phyloP scores from a whole-genome alignment of 2,797 vertebrate species.

The Micrastur ruficollis region DNA sequence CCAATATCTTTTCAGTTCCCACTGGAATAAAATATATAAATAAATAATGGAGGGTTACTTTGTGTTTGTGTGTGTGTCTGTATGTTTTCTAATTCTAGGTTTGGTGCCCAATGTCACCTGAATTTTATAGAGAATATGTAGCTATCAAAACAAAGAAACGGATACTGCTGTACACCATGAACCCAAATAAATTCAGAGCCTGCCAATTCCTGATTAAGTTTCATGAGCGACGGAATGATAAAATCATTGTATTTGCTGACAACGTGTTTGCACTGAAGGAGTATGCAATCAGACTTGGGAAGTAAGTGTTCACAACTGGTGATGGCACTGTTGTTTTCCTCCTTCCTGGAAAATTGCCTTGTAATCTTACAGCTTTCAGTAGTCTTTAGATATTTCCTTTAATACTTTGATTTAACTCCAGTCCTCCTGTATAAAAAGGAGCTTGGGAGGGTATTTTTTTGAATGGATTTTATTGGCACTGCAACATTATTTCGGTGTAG shows the following conservation, averaged over 20 bases:
- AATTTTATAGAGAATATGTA: conserved; percentile 97
- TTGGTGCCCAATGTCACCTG: conserved; percentile 98
- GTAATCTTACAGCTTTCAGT: not conserved
- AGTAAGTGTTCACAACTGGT: conserved; percentile 74
- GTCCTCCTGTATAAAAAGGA: not conserved
- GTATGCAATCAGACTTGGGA: conserved; percentile 93
- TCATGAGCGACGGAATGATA: conserved; percentile 97
- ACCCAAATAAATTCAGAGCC: conserved; percentile 97
- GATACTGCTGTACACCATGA: conserved; percentile 97
- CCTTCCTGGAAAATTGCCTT: not conserved
- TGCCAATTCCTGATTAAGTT: conserved; percentile 98
- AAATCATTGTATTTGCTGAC: conserved; percentile 98
- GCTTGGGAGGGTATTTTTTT: not conserved
- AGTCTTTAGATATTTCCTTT: not conserved
- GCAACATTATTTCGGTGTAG: not conserved
- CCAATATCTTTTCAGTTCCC: not conserved
- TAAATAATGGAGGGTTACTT: rapidly evolving
- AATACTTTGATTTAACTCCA: not conserved
- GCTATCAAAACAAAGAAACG: conserved; percentile 97
- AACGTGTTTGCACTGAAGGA: conserved; percentile 98
- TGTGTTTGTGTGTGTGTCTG: not conserved
- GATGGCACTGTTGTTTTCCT: not conserved
- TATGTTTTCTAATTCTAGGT: conserved; percentile 77
- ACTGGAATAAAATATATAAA: not conserved
- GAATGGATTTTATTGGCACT: not conserved